Base-by-base conservation (phyloP, 2,797 vertebrate species). In the Chiloscyllium punctatum region DNA sequence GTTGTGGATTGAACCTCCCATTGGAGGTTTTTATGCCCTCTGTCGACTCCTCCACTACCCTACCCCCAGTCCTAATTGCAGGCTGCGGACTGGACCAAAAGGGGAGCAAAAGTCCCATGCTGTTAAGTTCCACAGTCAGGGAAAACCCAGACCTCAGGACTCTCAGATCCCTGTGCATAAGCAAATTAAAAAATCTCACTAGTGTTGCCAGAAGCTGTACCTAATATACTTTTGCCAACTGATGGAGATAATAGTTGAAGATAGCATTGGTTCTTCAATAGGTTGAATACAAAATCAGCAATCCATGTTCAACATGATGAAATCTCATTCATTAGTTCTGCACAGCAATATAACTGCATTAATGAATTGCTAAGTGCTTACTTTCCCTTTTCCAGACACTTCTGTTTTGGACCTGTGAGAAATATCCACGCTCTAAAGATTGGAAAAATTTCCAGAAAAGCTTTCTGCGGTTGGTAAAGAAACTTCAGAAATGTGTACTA, bases 331-430 rank as follows among this genome's bases (percentile, higher is more conserved):
- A 68, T 95, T 48, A 87, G 42, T 48, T 57, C n/a, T 25, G 15
- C 30, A 16, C 62, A 37, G 33, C 96, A 42, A 62, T 92, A 33
- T 4, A 0, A 16, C 96, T 96, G 27, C 62, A 96, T 95, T 96
- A 53, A 97, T 95, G 96, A 96, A 23, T 69, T 37, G 25, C 96
- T 86, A 96, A 79, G 82, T 96, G 72, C 74, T 1, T 96, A 79
- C 96, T 96, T 96, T 77, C 96, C 96, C 95, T 96, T 94, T 96
- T 96, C 5, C 97, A 98, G 98, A 98, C 97, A 0, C 97, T 98
- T 96, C 97, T 98, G 95, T 98, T 98, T 96, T 98, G 98, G 98
- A 98, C 98, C 13, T 98, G 98, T 82, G 98, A 98, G 97, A 98
- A 98, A 96, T 98, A 98, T 96, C 98, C 98, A 0, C 97, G 96